Evolutionary conservation across 37 sponge, comb jelly and placozoan genomes (phyloP).

Genomic region (Cladorhizidae sp.): DNA sequence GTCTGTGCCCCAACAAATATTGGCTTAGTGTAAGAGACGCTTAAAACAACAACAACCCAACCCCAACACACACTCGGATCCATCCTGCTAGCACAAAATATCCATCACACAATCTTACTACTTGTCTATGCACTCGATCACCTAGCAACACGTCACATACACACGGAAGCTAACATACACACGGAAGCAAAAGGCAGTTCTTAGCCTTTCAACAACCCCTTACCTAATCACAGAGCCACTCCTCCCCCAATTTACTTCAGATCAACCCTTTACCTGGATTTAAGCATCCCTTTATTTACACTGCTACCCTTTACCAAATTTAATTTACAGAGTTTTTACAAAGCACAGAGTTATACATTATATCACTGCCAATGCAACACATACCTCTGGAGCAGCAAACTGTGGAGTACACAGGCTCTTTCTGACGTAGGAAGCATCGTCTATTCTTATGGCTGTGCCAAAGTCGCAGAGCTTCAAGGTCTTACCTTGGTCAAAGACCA

Average conservation of each 20-base stretch:
- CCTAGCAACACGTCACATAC: background rate
- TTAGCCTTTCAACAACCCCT: background rate
- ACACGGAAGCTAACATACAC: background rate
- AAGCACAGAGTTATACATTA: no score
- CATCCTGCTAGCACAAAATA: no score
- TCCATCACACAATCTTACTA: no score
- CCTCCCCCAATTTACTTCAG: no score
- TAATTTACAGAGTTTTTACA: background rate
- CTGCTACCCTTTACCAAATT: background rate
- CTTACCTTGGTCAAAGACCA: conserved; percentile 43
- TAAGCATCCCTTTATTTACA: no score
- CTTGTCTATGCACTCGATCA: no score
- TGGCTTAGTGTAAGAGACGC: no score
- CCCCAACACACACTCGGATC: no score
- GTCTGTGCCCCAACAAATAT: no score
- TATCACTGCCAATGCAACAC: no score
- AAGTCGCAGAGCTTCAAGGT: conserved; percentile 55
- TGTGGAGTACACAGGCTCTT: conserved; percentile 36
- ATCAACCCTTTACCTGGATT: no score
- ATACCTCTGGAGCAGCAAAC: conserved; percentile 65
- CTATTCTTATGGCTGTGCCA: conserved; percentile 41
- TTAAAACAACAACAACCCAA: no score
- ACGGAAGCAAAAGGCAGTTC: background rate
- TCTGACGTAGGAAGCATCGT: background rate
- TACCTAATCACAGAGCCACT: background rate